Evolutionary conservation across 1,140 invertebrate genomes (phyloP).

Genomic region (Lysiphlebus fabarum): DNA sequence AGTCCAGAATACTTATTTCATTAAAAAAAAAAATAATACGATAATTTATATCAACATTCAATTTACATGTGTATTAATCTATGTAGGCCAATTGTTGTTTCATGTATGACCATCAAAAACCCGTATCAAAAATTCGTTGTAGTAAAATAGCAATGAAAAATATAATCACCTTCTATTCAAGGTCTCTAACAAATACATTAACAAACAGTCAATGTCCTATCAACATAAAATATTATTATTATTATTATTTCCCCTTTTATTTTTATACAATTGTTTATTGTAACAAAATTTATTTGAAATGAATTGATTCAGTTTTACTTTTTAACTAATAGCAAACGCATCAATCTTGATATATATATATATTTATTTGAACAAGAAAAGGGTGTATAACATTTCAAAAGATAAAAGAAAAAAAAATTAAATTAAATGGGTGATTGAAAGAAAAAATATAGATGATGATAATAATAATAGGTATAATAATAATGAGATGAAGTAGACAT

Average conservation of each 20-base stretch:
- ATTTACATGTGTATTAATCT: constrained; percentile 33
- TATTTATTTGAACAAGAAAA: too few species aligned
- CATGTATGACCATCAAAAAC: constrained; percentile 40
- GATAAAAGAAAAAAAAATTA: too few species aligned
- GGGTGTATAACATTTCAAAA: too few species aligned
- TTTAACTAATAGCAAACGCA: background rate
- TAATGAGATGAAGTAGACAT: too few species aligned
- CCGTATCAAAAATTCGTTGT: constrained; percentile 42
- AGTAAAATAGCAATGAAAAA: background rate
- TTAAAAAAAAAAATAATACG: background rate
- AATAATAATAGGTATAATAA: too few species aligned
- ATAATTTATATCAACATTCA: constrained; percentile 12
- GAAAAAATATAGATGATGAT: too few species aligned
- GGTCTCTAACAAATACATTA: constrained; percentile 29
- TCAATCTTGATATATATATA: too few species aligned
- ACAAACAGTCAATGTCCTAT: background rate
- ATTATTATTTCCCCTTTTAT: background rate
- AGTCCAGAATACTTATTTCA: background rate
- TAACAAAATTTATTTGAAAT: background rate
- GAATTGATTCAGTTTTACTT: background rate
- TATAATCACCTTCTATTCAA: constrained; percentile 43
- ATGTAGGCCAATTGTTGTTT: constrained; percentile 42
- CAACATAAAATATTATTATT: background rate
- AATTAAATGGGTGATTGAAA: too few species aligned
- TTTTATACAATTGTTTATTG: constrained; percentile 1